A percentile compares a stretch with the other conserved stretches of the same genome.
These are phyloP conservation scores for Chalcis sispes DNA, from an alignment of 2,888 invertebrate species.

Conservation along the genomic window DNA sequence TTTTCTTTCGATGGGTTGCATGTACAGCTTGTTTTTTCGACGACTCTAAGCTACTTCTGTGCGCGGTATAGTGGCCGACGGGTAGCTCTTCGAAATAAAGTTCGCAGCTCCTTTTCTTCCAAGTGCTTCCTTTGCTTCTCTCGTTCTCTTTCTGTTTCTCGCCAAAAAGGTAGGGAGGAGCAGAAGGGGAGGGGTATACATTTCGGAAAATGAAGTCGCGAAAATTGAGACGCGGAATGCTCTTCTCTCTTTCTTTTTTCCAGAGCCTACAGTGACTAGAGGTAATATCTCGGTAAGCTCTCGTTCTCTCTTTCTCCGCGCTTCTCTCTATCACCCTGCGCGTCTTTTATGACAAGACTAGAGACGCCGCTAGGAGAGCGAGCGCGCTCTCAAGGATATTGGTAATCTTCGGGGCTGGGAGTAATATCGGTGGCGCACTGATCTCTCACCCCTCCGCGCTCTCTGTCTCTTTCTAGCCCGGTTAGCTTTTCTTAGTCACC, in stretches of 20 bases:
- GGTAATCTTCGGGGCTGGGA: slow-evolving; percentile 74
- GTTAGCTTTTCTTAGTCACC: slow-evolving; percentile 47
- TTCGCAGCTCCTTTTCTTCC: slow-evolving; percentile 1
- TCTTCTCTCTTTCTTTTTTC: no score
- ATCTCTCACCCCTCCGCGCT: slow-evolving; percentile 69
- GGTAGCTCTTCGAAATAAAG: background rate
- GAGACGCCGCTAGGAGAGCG: slow-evolving; percentile 31
- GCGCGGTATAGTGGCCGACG: slow-evolving; percentile 21
- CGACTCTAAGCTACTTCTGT: no score
- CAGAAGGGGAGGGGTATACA: slow-evolving; percentile 53
- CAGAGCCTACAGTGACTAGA: slow-evolving; percentile 44
- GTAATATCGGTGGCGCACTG: slow-evolving; percentile 75
- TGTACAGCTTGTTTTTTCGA: background rate
- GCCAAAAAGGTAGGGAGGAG: no score
- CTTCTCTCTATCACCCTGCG: no score
- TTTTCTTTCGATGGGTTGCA: slow-evolving; percentile 32
- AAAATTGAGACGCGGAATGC: slow-evolving; percentile 67
- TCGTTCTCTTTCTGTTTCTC: background rate
- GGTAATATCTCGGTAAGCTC: slow-evolving; percentile 75
- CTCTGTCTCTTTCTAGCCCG: slow-evolving; percentile 57
- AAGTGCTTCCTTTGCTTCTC: background rate
- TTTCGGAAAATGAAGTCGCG: slow-evolving; percentile 71
- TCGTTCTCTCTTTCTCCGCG: no score
- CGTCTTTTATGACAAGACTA: slow-evolving; percentile 75
- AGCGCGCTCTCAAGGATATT: slow-evolving; percentile 74